Percentiles rank a stretch among this genome's conserved stretches.
Evolutionary conservation across 2,888 invertebrate genomes (phyloP).

Genomic region (Pristionchus japonicus): DNA sequence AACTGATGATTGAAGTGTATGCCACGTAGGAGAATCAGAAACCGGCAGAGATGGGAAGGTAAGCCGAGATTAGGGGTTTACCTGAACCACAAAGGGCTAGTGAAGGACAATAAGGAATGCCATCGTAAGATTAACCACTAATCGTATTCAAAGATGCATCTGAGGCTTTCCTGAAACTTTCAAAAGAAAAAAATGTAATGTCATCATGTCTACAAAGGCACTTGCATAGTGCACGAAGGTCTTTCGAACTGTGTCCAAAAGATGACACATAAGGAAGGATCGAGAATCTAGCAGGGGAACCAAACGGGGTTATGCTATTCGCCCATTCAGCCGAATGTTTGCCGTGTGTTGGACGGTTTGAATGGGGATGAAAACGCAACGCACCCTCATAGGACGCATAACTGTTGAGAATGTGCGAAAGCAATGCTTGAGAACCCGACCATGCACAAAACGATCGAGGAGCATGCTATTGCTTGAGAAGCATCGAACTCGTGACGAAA

Average conservation of each 20-base stretch:
- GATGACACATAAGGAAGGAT: not conserved
- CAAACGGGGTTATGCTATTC: slow-evolving; percentile 20
- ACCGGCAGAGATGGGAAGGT: not conserved
- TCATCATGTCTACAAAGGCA: not conserved
- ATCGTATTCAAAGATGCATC: too few species aligned
- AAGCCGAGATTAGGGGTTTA: not conserved
- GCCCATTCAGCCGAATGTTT: not conserved
- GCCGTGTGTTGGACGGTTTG: not conserved
- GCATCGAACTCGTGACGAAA: too few species aligned
- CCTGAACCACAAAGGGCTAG: not conserved
- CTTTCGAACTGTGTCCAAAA: not conserved
- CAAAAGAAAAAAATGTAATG: not conserved
- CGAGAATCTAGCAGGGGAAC: not conserved
- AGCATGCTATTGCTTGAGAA: too few species aligned
- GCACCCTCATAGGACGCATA: not conserved
- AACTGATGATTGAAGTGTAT: not conserved
- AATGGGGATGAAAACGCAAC: not conserved
- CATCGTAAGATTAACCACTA: too few species aligned
- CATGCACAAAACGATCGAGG: too few species aligned
- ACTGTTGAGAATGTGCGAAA: not conserved
- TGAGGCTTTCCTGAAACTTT: too few species aligned
- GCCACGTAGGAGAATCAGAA: slow-evolving; percentile 1
- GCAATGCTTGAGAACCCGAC: not conserved
- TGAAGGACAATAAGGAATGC: too few species aligned
- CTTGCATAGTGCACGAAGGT: not conserved